These are phyloP conservation scores for Caenorhabditis afra DNA, from an alignment of 2,888 invertebrate genomes.

Conservation along the genomic window DNA sequence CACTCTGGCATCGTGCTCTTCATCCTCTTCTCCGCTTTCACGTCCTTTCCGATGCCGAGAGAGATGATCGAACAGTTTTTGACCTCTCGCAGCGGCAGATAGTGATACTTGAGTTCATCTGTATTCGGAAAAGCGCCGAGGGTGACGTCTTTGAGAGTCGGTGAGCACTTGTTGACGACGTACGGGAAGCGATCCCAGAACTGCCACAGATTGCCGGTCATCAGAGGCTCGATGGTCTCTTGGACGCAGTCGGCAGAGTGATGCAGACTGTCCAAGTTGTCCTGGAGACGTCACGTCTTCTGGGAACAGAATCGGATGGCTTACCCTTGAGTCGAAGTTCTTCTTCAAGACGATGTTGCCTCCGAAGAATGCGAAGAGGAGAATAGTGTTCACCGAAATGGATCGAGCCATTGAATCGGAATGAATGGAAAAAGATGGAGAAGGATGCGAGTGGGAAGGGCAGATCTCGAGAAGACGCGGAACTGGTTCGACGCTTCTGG, in stretches of 20 bases:
- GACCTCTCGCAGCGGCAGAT: conserved; percentile 44
- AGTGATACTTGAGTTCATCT: conserved; percentile 66
- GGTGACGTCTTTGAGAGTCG: conserved; percentile 28
- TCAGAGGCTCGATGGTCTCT: conserved; percentile 36
- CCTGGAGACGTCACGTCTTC: conserved; percentile 8
- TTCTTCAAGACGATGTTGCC: conserved; percentile 36
- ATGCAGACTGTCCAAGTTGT: conserved; percentile 41
- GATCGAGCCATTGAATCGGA: conserved; percentile 17
- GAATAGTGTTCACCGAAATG: conserved; percentile 19
- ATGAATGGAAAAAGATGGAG: background rate
- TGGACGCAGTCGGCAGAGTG: conserved; percentile 48
- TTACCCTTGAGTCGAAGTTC: conserved; percentile 39
- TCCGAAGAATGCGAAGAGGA: conserved; percentile 36
- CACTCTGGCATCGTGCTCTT: conserved; percentile 57
- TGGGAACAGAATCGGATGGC: background rate
- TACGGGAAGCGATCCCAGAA: conserved; percentile 61
- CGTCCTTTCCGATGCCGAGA: conserved; percentile 68
- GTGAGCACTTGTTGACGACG: conserved; percentile 63
- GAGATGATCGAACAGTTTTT: conserved; percentile 62
- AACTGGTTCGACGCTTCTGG: conserved; percentile 6
- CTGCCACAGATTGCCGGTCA: conserved; percentile 33
- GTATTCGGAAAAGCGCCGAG: conserved; percentile 60
- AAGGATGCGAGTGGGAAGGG: conserved; percentile 4
- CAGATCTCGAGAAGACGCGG: conserved; percentile 12
- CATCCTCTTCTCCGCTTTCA: conserved; percentile 66